These are phyloP conservation scores for Lasioglossum calceatum DNA, from an alignment of 2,888 invertebrate species.

Conservation along the genomic window DNA sequence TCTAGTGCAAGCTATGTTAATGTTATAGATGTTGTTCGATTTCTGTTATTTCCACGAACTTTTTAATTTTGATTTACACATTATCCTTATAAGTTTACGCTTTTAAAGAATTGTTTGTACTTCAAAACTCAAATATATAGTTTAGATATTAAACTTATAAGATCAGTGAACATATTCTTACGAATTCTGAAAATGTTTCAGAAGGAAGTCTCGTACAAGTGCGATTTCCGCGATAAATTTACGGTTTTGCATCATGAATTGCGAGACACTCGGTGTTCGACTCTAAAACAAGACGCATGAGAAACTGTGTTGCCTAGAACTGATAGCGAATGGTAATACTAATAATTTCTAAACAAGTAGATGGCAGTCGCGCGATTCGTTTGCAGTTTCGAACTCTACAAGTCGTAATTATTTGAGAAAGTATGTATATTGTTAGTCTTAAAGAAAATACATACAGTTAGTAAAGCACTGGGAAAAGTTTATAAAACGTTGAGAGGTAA, in stretches of 20 bases:
- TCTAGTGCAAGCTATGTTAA: not conserved
- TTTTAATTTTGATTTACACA: not conserved
- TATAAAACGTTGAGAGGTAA: slow-evolving; percentile 43
- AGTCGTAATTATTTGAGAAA: not conserved
- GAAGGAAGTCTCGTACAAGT: not conserved
- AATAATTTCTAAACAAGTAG: not conserved
- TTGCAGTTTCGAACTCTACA: not conserved
- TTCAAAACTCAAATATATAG: not conserved
- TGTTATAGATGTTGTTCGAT: not conserved
- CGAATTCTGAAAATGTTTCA: not conserved
- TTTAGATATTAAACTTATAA: too few relatives aligned
- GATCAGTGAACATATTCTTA: not conserved
- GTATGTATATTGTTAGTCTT: slow-evolving; percentile 9
- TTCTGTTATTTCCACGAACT: not conserved
- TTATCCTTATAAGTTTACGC: not conserved
- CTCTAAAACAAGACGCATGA: slow-evolving; percentile 6
- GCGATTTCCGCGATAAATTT: not conserved
- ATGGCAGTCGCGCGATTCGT: not conserved
- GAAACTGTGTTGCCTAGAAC: not conserved
- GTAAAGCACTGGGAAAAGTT: slow-evolving; percentile 28
- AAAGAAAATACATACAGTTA: slow-evolving; percentile 15
- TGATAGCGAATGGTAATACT: slow-evolving; percentile 16
- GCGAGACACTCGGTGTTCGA: not conserved
- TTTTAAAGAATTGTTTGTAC: not conserved
- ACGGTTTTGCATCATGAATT: slow-evolving; percentile 4